Percentiles rank a stretch among this genome's conserved stretches.
phyloP scores from a whole-genome alignment of 2,797 vertebrate genomes.

The Brachymystax lenok region DNA sequence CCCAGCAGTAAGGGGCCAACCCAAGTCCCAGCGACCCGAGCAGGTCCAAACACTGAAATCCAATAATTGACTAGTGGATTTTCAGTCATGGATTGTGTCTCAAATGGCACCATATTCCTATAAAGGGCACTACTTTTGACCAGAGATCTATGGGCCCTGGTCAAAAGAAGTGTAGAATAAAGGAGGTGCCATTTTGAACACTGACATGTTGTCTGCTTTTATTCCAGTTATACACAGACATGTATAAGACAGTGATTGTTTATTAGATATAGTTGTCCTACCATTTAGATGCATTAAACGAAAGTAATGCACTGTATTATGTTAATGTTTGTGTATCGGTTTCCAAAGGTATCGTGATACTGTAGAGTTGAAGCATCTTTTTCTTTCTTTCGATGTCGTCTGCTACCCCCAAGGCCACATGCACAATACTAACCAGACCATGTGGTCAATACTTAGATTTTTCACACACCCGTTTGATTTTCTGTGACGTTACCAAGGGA shows the following conservation, averaged over 20 bases:
- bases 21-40: constrained; percentile 54
- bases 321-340: not conserved
- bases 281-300: not conserved
- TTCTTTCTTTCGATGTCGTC: constrained; percentile 16
- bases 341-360: too few species aligned
- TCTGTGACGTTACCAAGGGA: constrained; percentile 44
- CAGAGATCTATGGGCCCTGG: not conserved
- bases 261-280: constrained; percentile 1
- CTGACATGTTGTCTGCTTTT: constrained; percentile 26
- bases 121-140: not conserved
- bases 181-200: not conserved
- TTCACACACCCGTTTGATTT: constrained; percentile 51
- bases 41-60: constrained; percentile 48
- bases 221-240: constrained; percentile 18
- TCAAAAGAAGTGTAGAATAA: not conserved
- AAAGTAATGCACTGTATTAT: not conserved
- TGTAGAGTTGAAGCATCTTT: constrained; percentile 27
- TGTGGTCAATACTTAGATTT: constrained; percentile 49
- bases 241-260: constrained; percentile 10
- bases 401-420: constrained; percentile 22
- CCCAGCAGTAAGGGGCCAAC: constrained; percentile 49
- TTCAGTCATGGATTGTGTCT: constrained; percentile 19
- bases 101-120: not conserved
- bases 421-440: constrained; percentile 33
- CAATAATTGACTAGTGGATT: constrained; percentile 46